These are phyloP conservation scores for Rhagonycha fulva DNA, from an alignment of 2,888 invertebrate species.

Conservation along the genomic window DNA sequence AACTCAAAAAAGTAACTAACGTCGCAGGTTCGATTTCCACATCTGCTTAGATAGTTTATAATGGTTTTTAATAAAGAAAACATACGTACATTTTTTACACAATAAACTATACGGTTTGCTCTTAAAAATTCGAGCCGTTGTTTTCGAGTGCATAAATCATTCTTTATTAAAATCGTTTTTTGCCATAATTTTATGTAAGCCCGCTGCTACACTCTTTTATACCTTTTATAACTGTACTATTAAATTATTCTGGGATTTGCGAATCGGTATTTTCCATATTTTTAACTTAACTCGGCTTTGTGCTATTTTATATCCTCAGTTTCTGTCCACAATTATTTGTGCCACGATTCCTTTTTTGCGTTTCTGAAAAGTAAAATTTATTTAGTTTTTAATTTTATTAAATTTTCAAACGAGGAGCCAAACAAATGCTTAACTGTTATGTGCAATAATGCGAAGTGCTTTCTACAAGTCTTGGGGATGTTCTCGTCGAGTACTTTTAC, in stretches of 20 bases:
- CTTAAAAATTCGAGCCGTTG: conserved; percentile 30
- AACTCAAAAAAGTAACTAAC: background rate
- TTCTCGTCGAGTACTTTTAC: conserved; percentile 45
- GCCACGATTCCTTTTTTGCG: conserved; percentile 11
- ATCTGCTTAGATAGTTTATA: background rate
- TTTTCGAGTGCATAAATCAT: conserved; percentile 41
- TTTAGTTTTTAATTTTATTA: background rate
- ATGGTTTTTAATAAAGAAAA: background rate
- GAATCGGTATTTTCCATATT: conserved; percentile 30
- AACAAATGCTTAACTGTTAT: background rate
- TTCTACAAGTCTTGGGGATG: background rate
- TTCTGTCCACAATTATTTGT: conserved; percentile 21
- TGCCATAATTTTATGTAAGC: conserved; percentile 31
- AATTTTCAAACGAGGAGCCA: background rate
- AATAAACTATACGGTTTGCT: conserved; percentile 21
- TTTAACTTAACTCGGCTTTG: conserved; percentile 23
- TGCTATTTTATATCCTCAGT: conserved; percentile 18
- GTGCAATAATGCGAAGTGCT: background rate
- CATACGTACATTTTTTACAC: background rate
- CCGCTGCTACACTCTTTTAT: conserved; percentile 31
- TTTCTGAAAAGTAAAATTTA: background rate
- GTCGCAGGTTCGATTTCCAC: background rate
- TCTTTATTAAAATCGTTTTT: conserved; percentile 45
- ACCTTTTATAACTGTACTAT: conserved; percentile 32
- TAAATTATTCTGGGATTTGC: conserved; percentile 32